Evolutionary conservation across 2,113 vertebrate species (phyloP).

Genomic region (Dromiciops gliroides): DNA sequence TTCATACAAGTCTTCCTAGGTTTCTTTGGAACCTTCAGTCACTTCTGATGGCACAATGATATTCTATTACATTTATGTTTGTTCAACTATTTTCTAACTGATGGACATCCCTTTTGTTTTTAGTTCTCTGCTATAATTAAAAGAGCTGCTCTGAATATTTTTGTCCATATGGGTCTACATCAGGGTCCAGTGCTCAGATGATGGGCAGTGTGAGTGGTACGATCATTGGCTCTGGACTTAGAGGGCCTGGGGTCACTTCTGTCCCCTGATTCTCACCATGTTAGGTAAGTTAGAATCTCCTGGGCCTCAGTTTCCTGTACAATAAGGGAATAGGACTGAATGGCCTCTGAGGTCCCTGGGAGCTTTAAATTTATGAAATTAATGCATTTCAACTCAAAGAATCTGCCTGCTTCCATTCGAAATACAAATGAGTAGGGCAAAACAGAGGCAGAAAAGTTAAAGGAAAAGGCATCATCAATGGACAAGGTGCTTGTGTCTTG

Average conservation of each 20-base stretch:
- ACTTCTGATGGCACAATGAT: not conserved
- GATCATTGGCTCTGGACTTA: not conserved
- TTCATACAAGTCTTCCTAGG: not conserved
- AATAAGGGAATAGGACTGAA: too few species aligned
- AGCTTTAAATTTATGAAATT: too few species aligned
- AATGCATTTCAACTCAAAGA: too few species aligned
- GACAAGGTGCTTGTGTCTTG: too few species aligned
- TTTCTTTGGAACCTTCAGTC: not conserved
- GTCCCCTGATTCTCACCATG: not conserved
- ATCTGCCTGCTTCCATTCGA: too few species aligned
- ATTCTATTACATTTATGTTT: not conserved
- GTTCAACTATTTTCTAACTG: not conserved
- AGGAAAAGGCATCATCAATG: too few species aligned
- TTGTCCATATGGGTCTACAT: not conserved
- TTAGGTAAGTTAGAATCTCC: too few species aligned
- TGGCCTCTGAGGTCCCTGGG: too few species aligned
- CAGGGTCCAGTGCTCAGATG: not conserved
- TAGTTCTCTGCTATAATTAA: not conserved
- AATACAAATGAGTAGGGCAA: too few species aligned
- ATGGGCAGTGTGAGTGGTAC: not conserved
- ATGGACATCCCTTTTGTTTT: not conserved
- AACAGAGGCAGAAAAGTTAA: too few species aligned
- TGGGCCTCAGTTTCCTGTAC: too few species aligned
- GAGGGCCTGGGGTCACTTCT: not conserved
- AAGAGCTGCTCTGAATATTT: not conserved